phyloP scores from a whole-genome alignment of 2,888 invertebrate genomes.

The Spodoptera exigua region DNA sequence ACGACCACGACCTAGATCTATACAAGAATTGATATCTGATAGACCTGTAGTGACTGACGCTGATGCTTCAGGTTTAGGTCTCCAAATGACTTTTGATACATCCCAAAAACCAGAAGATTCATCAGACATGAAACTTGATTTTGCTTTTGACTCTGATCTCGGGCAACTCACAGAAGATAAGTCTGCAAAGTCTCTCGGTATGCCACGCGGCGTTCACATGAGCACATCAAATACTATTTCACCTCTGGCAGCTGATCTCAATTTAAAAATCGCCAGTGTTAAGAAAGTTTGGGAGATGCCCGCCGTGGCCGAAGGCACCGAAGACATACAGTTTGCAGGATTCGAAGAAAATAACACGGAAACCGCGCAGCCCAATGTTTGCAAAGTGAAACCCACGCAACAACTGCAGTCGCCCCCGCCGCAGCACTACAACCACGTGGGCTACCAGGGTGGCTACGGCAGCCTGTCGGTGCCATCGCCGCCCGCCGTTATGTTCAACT shows the following conservation, averaged over 20 bases:
- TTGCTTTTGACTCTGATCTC: constrained; percentile 95
- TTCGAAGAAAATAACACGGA: constrained; percentile 84
- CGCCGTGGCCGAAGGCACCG: constrained; percentile 90
- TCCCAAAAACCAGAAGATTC: constrained; percentile 92
- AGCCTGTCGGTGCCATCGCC: constrained; percentile 96
- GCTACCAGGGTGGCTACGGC: constrained; percentile 93
- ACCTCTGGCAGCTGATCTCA: constrained; percentile 96
- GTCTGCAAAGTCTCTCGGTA: constrained; percentile 83
- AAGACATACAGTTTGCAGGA: constrained; percentile 84
- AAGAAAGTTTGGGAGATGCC: constrained; percentile 97
- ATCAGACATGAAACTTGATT: constrained; percentile 97
- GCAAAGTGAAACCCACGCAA: constrained; percentile 95
- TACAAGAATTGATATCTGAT: constrained; percentile 84
- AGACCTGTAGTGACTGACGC: constrained; percentile 74
- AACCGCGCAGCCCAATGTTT: constrained; percentile 91
- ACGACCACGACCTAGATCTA: constrained; percentile 80
- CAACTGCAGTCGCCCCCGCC: constrained; percentile 93
- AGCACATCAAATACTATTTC: constrained; percentile 93
- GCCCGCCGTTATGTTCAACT: constrained; percentile 95
- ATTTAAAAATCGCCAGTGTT: constrained; percentile 97
- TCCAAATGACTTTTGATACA: constrained; percentile 92
- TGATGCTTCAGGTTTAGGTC: constrained; percentile 83
- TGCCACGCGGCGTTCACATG: constrained; percentile 90
- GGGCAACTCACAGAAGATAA: constrained; percentile 93
- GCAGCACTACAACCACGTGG: constrained; percentile 91